Base-by-base conservation (phyloP, 1,140 invertebrate species). In the Meloidogyne exigua region DNA sequence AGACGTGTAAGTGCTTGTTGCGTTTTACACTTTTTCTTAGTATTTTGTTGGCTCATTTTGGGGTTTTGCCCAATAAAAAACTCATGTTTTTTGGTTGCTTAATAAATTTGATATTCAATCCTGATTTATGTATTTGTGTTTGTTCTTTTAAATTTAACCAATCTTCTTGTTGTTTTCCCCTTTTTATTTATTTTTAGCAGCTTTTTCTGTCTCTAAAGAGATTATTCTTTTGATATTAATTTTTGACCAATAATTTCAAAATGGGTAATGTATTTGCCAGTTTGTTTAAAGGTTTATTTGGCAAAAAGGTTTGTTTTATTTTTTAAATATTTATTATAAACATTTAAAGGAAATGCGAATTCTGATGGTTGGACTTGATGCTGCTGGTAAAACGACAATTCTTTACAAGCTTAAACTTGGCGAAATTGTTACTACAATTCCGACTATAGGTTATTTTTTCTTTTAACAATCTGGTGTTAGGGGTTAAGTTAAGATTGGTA, bases 371-470 rank as follows among this genome's bases (percentile, higher is more conserved):
- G 95, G 95, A 87, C 91, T 98, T 83, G 96, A 98, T 91, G 95
- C 95, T 87, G 96, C 96, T 90, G 96, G 96, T 91, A 99, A 98
- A 93, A 98, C 96, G 87, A 99, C 96, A 90, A 98, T 98, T 90
- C 91, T 98, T 89, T 98, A 98, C 91, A 98, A 98, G 92, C 92
- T 99, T 88, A 98, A 98, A 92, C 92, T 98, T 90, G 95, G 95
- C 89, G 96, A 98, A 93, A 96, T 98, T 91, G 95, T 98, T 85
- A 98, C 95, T 88, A 98, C 96, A 86, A 98, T 99, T 91, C 96
- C 96, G 84, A 99, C 96, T 85, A 98, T 99, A 91, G 95, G 95
- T 95, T 89, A 92, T 91, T 90, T 64, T 69, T 39, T 23, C 0
- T 72, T 36, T 7, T 39, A 39, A 39, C 9, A 39, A 39, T 7